Percentiles rank a stretch among this genome's conserved stretches.
Conservation (phyloP, 2,113 vertebrate genomes). For the Speoplatyrhinus poulsoni region DNA sequence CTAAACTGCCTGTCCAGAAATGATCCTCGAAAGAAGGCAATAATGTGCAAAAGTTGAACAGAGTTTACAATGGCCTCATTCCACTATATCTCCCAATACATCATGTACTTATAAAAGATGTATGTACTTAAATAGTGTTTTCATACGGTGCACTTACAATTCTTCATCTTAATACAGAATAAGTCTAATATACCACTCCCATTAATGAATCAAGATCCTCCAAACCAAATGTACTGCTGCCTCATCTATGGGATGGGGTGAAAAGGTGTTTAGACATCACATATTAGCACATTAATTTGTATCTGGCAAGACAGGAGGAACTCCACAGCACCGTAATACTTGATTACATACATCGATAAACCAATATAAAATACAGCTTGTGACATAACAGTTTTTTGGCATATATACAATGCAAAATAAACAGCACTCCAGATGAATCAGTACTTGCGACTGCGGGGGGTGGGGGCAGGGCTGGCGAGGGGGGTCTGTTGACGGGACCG, state of each 20-base stretch:
- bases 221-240: background rate
- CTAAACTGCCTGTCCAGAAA: background rate
- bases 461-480: constrained; percentile 65
- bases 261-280: background rate
- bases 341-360: background rate
- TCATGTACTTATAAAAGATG: no score
- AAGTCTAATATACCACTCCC: background rate
- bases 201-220: background rate
- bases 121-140: no score
- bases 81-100: no score
- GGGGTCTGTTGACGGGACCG: constrained; percentile 77
- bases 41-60: constrained; percentile 7
- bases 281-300: background rate
- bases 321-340: constrained; percentile 7
- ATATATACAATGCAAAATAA: no score
- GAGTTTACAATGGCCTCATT: no score
- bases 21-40: background rate
- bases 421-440: constrained; percentile 27
- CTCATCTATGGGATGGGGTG: background rate
- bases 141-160: no score
- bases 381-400: no score
- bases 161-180: no score
- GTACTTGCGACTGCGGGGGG: constrained; percentile 66
- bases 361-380: no score
- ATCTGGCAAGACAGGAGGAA: constrained; percentile 16